These are phyloP conservation scores for Parnassius glacialis DNA, from an alignment of 2,888 invertebrate species.

Conservation along the genomic window DNA sequence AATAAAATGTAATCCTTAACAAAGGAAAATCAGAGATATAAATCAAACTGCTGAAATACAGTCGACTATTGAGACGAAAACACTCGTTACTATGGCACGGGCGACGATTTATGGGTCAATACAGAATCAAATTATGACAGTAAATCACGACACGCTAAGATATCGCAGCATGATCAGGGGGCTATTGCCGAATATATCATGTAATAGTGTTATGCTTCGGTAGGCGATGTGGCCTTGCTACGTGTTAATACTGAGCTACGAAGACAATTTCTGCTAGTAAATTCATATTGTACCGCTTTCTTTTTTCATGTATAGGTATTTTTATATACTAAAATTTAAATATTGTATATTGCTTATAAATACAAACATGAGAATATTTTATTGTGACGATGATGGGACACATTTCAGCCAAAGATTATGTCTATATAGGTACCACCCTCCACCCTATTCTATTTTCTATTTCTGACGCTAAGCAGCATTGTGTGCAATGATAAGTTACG, in stretches of 20 bases:
- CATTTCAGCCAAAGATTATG: no score
- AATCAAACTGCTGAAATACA: constrained; percentile 31
- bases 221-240: constrained; percentile 8
- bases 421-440: no score
- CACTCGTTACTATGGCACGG: constrained; percentile 25
- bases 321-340: no score
- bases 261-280: background rate
- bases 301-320: no score
- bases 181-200: constrained; percentile 20
- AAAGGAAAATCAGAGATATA: constrained; percentile 19
- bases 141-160: constrained; percentile 29
- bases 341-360: no score
- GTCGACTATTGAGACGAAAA: constrained; percentile 28
- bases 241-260: background rate
- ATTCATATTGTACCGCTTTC: no score
- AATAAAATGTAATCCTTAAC: background rate
- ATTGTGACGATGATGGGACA: no score
- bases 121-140: constrained; percentile 32
- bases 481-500: no score
- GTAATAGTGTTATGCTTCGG: constrained; percentile 17
- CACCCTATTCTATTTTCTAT: no score
- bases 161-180: constrained; percentile 17
- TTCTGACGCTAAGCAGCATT: no score
- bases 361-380: no score
- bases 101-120: constrained; percentile 35